These are phyloP conservation scores for Mandrillus leucophaeus DNA, from an alignment of 2,113 vertebrate genomes.

Conservation along the genomic window DNA sequence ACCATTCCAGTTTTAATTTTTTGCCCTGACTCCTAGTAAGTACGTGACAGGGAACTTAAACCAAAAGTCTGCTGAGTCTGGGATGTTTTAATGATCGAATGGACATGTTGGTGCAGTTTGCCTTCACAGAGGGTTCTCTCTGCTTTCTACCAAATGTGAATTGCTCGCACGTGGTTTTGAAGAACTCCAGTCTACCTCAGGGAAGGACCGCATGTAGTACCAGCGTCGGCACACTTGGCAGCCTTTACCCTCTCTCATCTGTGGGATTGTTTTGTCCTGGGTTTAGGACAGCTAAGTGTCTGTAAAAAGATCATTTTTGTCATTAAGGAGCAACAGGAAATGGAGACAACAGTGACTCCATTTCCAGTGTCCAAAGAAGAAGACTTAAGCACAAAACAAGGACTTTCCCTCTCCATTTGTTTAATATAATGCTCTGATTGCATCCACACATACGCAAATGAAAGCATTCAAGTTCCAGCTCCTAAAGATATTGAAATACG, in stretches of 20 bases:
- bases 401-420: background rate
- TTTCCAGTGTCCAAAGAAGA: background rate
- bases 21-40: background rate
- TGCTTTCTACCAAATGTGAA: background rate
- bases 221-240: rapidly evolving
- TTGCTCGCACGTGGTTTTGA: background rate
- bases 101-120: background rate
- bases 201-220: background rate
- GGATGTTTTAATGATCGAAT: background rate
- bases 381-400: background rate
- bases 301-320: background rate
- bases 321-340: background rate
- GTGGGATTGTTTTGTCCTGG: background rate
- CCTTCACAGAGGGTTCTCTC: rapidly evolving
- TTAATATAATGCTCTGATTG: background rate
- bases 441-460: background rate
- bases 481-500: background rate
- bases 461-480: background rate
- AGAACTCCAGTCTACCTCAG: background rate
- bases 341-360: background rate
- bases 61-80: background rate
- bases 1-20: background rate
- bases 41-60: background rate
- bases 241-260: background rate
- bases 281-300: background rate